Evolutionary conservation across 2,113 vertebrate species (phyloP).

Genomic region (Cairina moschata): DNA sequence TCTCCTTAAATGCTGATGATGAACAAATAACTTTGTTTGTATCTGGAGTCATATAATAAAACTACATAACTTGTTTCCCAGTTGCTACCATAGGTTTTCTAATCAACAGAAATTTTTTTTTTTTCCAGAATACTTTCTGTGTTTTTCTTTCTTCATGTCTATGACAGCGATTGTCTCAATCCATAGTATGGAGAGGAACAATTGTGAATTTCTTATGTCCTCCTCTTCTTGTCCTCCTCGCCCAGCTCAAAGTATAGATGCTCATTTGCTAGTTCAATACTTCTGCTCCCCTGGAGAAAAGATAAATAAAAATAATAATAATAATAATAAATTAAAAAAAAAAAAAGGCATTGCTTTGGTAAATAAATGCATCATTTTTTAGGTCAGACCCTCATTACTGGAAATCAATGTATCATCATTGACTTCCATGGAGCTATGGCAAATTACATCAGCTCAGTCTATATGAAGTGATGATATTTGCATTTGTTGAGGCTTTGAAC

Average conservation of each 20-base stretch:
- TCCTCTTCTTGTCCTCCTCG: neutral
- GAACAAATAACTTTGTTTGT: neutral
- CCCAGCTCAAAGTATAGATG: neutral
- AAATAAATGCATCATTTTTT: neutral
- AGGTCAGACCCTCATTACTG: conserved; percentile 2
- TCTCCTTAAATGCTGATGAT: neutral
- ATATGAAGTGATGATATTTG: neutral
- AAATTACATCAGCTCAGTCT: neutral
- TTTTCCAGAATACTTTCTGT: neutral
- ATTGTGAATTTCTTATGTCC: neutral
- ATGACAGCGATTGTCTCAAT: neutral
- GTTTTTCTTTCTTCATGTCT: neutral
- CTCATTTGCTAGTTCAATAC: neutral
- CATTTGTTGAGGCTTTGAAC: neutral
- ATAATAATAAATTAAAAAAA: fast-evolving
- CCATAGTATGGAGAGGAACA: neutral
- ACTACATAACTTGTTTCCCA: neutral
- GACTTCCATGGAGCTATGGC: neutral
- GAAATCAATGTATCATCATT: conserved; percentile 37
- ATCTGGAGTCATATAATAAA: neutral
- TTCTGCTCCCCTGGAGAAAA: neutral
- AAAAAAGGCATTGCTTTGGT: neutral
- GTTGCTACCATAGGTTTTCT: neutral
- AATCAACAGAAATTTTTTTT: neutral
- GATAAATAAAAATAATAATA: neutral